Conservation (phyloP, 2,113 vertebrate species). For the Perca fluviatilis region DNA sequence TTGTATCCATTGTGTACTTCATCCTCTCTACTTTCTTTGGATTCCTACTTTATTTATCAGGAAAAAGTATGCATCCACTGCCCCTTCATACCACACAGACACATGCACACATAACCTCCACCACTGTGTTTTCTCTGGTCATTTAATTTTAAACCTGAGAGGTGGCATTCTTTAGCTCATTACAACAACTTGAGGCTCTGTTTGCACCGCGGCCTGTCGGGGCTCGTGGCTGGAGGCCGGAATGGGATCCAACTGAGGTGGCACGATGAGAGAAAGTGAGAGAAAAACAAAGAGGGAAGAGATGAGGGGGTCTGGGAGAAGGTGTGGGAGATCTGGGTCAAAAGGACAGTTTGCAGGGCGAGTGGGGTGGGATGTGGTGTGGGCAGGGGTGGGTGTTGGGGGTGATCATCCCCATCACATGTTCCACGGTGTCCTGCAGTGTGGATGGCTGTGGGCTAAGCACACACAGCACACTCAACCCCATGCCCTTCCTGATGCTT, state of each 20-base stretch:
- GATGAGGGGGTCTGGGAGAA: conserved; percentile 18
- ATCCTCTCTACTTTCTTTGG: neutral
- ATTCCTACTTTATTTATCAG: neutral
- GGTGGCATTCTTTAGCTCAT: conserved; percentile 69
- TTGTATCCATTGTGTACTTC: neutral
- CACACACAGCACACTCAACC: conserved; percentile 66
- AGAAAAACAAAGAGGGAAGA: conserved; percentile 1
- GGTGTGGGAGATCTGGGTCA: conserved; percentile 72
- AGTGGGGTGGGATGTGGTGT: conserved; percentile 33
- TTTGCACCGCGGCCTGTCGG: conserved; percentile 56
- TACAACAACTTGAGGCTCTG: conserved; percentile 59
- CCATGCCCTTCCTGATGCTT: conserved; percentile 70
- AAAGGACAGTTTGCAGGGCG: conserved; percentile 63
- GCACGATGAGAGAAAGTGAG: conserved; percentile 22
- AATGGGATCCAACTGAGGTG: conserved; percentile 52
- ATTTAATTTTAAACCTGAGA: conserved; percentile 60
- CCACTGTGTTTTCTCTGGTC: conserved; percentile 51
- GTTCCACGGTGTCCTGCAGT: conserved; percentile 68
- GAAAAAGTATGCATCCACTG: neutral
- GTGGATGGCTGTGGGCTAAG: conserved; percentile 67
- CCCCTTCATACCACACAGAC: neutral
- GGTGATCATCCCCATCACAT: conserved; percentile 78
- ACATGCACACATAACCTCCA: neutral
- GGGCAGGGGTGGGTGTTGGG: conserved; percentile 36
- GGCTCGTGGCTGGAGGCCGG: conserved; percentile 71